Conservation (phyloP, 23 tunicate species). For the Clavelina lepadiformis region DNA sequence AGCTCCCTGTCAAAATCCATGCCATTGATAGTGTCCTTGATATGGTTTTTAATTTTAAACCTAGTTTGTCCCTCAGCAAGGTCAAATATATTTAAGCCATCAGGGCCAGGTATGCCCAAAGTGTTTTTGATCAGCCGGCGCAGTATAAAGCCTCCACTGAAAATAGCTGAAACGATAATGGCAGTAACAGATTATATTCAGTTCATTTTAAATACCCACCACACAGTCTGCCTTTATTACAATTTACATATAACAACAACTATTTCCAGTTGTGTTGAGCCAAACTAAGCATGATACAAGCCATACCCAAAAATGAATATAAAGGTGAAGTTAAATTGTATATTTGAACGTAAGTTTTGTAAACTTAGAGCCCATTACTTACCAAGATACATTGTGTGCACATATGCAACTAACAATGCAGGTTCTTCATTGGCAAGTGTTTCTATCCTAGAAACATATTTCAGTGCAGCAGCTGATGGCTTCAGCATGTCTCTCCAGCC, state of each 20-base stretch:
- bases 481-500: slow-evolving; percentile 24
- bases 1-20: slow-evolving; percentile 20
- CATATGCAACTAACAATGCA: slow-evolving; percentile 44
- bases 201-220: not conserved
- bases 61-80: slow-evolving; percentile 18
- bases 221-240: not conserved
- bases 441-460: slow-evolving; percentile 48
- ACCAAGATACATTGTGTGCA: slow-evolving; percentile 74
- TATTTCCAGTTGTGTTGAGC: not conserved
- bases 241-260: not conserved
- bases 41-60: slow-evolving; percentile 34
- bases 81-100: slow-evolving; percentile 33
- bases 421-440: slow-evolving; percentile 31
- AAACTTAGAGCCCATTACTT: not conserved
- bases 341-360: not conserved
- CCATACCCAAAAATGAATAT: too few relatives aligned
- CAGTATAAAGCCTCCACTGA: slow-evolving; percentile 60
- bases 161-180: slow-evolving; percentile 35
- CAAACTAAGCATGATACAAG: not conserved
- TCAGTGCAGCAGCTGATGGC: slow-evolving; percentile 31
- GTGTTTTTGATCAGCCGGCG: slow-evolving; percentile 31
- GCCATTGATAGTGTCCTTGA: slow-evolving; percentile 42
- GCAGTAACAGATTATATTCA: not conserved
- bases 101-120: slow-evolving; percentile 32
- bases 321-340: too few relatives aligned